These are phyloP conservation scores for Halocaridina rubra DNA, from an alignment of 2,888 invertebrate genomes.

Conservation along the genomic window DNA sequence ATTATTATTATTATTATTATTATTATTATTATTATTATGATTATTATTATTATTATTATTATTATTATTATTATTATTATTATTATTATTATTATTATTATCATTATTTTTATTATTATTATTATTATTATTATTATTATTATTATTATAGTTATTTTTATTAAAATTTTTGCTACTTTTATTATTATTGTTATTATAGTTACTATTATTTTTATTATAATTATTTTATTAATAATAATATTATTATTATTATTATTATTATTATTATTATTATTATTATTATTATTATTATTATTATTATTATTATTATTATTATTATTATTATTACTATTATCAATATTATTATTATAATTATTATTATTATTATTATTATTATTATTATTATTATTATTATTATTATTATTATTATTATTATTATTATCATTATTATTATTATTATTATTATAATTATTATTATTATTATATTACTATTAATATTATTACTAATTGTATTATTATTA, in stretches of 20 bases:
- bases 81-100: background rate
- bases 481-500: background rate
- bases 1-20: background rate
- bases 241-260: too few species aligned
- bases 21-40: background rate
- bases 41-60: background rate
- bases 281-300: too few species aligned
- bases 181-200: too few species aligned
- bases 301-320: too few species aligned
- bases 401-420: background rate
- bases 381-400: background rate
- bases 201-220: too few species aligned
- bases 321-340: background rate
- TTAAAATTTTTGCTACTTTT: background rate
- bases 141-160: background rate
- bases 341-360: background rate
- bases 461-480: background rate
- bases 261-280: too few species aligned
- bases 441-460: background rate
- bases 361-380: background rate
- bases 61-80: background rate
- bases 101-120: background rate
- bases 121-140: background rate
- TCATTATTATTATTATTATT: background rate
- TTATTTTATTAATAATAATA: too few species aligned